Percentiles rank a stretch among this genome's conserved stretches.
Evolutionary conservation across 2,888 invertebrate genomes (phyloP).

Genomic region (Spodoptera littoralis): DNA sequence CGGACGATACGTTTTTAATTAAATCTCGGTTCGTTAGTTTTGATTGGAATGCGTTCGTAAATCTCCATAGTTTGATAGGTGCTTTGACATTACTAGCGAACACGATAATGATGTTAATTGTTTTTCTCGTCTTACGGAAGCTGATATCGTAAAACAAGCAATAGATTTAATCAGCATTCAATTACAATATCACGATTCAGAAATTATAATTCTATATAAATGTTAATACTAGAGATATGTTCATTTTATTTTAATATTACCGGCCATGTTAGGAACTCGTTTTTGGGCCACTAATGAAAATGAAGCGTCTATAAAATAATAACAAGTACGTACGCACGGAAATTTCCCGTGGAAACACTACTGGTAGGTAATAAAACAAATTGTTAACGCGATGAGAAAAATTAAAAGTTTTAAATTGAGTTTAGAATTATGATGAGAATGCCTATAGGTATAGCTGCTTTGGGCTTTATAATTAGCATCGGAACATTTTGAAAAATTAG

Average conservation of each 20-base stretch:
- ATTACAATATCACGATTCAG: conserved; percentile 54
- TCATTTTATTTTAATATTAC: conserved; percentile 46
- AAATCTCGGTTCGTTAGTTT: conserved; percentile 79
- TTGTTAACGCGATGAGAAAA: conserved; percentile 41
- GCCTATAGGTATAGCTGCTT: too few relatives aligned
- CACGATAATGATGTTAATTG: conserved; percentile 55
- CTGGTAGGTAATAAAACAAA: conserved; percentile 34
- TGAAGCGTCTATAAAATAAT: conserved; percentile 47
- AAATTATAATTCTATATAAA: conserved; percentile 59
- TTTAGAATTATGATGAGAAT: not conserved
- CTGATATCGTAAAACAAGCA: conserved; percentile 59
- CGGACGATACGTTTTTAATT: conserved; percentile 80
- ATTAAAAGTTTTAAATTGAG: conserved; percentile 14
- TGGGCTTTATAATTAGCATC: too few relatives aligned
- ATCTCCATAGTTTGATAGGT: conserved; percentile 60
- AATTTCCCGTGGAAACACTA: conserved; percentile 22
- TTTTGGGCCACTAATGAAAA: conserved; percentile 46
- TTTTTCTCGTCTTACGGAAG: conserved; percentile 58
- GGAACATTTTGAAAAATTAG: too few relatives aligned
- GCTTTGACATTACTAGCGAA: conserved; percentile 57
- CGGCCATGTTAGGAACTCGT: conserved; percentile 46
- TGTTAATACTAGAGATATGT: conserved; percentile 45
- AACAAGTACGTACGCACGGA: conserved; percentile 25
- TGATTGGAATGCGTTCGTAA: conserved; percentile 65
- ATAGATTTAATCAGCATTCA: conserved; percentile 57